Conservation (phyloP, 2,797 vertebrate genomes). For the Mico argentatus region DNA sequence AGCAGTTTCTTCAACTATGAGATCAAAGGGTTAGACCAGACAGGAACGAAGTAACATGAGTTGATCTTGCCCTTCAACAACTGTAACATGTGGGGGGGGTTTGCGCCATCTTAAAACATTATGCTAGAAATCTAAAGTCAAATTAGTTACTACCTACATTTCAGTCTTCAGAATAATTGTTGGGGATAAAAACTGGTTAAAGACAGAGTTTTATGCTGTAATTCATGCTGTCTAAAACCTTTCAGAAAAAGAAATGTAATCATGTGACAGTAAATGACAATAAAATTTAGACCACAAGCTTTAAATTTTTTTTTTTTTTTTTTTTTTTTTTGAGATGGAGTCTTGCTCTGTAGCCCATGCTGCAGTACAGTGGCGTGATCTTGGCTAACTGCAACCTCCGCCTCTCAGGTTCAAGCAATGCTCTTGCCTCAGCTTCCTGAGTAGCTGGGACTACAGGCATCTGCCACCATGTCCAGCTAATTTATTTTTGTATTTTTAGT, state of each 20-base stretch:
- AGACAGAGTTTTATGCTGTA: not conserved
- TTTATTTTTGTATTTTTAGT: not conserved
- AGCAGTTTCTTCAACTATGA: constrained; percentile 45
- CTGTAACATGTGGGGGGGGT: not conserved
- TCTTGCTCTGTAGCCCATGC: not conserved
- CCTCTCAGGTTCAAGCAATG: not conserved
- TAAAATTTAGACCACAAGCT: not conserved
- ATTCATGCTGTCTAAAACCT: not conserved
- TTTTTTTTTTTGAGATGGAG: not conserved
- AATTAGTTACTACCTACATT: not conserved
- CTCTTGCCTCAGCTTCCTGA: not conserved
- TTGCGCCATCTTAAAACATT: constrained; percentile 27
- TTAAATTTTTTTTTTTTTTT: not conserved
- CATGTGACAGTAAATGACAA: not conserved
- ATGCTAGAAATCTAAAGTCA: constrained; percentile 13
- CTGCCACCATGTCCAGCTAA: not conserved
- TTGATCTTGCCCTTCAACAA: not conserved
- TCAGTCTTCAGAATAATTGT: not conserved
- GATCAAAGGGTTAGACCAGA: constrained; percentile 33
- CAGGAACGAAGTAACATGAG: not conserved
- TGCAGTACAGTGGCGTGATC: not conserved
- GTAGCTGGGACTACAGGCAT: not conserved
- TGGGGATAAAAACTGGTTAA: not conserved
- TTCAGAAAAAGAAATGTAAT: constrained; percentile 11
- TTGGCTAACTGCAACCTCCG: not conserved